These are phyloP conservation scores for Acrocephalus scirpaceus DNA, from an alignment of 2,797 vertebrate species.

Conservation along the genomic window DNA sequence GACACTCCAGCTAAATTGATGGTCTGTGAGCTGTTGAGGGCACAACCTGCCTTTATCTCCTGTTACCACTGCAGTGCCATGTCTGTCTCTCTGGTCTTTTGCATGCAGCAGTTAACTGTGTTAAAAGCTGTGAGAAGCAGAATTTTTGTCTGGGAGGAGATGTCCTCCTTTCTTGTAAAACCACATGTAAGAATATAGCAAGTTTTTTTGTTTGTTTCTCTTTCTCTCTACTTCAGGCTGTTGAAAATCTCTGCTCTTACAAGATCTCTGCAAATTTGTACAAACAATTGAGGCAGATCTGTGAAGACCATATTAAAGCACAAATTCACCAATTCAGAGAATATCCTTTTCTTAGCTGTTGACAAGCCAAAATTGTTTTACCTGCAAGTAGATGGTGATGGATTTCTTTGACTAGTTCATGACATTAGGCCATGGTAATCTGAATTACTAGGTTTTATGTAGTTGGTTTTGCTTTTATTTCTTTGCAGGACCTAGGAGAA, in stretches of 20 bases:
- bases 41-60: not conserved
- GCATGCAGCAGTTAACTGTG: not conserved
- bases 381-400: not conserved
- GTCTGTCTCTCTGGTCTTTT: not conserved
- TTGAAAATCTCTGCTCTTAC: slow-evolving; percentile 99
- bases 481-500: not conserved
- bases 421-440: not conserved
- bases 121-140: not conserved
- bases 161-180: not conserved
- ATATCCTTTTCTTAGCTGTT: slow-evolving; percentile 89
- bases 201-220: slow-evolving; percentile 55
- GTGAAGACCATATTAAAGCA: slow-evolving; percentile 99
- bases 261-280: slow-evolving; percentile 99
- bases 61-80: not conserved
- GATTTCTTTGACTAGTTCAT: not conserved
- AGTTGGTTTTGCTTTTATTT: not conserved
- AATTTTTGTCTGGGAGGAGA: not conserved
- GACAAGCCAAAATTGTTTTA: not conserved
- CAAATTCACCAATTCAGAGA: slow-evolving; percentile 99
- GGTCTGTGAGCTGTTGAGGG: not conserved
- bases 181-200: not conserved
- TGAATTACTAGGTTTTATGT: not conserved
- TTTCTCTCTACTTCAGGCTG: slow-evolving; percentile 83
- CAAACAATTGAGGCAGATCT: slow-evolving; percentile 94
- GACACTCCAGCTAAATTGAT: not conserved